Evolutionary conservation across 1,140 invertebrate species (phyloP).

Genomic region (Zaprionus africanus): DNA sequence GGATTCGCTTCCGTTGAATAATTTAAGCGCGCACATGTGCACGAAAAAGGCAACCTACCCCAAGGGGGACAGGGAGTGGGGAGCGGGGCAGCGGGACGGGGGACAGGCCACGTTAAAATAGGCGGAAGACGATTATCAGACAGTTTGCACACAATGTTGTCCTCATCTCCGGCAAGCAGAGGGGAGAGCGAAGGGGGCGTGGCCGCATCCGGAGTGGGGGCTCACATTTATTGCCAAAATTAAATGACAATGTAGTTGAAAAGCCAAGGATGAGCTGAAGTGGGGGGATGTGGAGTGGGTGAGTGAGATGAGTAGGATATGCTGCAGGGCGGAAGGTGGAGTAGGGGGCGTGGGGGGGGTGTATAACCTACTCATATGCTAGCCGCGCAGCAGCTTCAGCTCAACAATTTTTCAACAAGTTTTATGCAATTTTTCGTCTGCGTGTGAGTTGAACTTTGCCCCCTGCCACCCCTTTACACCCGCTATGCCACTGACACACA

Average conservation of each 20-base stretch:
- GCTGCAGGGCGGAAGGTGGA: conserved; percentile 43
- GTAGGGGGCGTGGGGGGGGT: background rate
- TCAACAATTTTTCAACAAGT: conserved; percentile 77
- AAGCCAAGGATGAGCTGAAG: conserved; percentile 39
- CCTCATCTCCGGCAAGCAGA: conserved; percentile 5
- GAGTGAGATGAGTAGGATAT: conserved; percentile 5
- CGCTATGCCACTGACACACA: background rate
- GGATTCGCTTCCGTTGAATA: conserved; percentile 72
- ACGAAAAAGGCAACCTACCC: conserved; percentile 25
- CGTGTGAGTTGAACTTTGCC: background rate
- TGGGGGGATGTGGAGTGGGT: background rate
- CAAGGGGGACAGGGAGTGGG: background rate
- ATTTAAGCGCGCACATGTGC: conserved; percentile 79
- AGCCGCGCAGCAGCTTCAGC: conserved; percentile 9
- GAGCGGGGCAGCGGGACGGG: background rate
- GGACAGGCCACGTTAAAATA: conserved; percentile 70
- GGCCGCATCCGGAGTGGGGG: background rate
- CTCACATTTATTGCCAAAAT: conserved; percentile 82
- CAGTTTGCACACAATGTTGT: conserved; percentile 82
- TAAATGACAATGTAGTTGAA: conserved; percentile 80
- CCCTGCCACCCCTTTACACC: background rate
- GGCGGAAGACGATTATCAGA: conserved; percentile 83
- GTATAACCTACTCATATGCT: conserved; percentile 43
- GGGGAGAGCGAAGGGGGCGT: background rate
- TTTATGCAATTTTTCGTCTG: conserved; percentile 53